Conservation (phyloP, 1,140 invertebrate genomes). For the Ephestia elutella region DNA sequence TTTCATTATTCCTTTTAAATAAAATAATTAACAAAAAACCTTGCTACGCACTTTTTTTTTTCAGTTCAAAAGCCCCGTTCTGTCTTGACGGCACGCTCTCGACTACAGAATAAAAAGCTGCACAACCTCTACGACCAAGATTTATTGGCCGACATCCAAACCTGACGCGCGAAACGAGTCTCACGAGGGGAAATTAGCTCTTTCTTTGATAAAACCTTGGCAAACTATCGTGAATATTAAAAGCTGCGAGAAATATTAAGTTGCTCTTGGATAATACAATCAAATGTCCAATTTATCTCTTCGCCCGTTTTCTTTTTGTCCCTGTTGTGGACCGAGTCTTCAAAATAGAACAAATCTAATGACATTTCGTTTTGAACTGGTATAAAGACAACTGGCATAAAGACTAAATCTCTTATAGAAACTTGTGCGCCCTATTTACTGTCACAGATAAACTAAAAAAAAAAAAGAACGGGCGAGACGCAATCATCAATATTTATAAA, state of each 20-base stretch:
- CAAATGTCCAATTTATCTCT: not conserved
- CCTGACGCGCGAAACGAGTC: not conserved
- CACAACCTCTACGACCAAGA: not conserved
- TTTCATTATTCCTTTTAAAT: too few relatives aligned
- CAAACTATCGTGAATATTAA: not conserved
- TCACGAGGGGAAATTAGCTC: not conserved
- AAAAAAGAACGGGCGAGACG: too few relatives aligned
- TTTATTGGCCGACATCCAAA: not conserved
- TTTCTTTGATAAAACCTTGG: not conserved
- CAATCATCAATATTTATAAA: too few relatives aligned
- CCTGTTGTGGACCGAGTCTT: too few relatives aligned
- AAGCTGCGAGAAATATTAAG: not conserved
- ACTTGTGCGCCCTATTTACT: too few relatives aligned
- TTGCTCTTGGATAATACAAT: not conserved
- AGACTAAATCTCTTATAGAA: too few relatives aligned
- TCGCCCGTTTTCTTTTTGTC: not conserved
- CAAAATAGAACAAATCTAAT: too few relatives aligned
- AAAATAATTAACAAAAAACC: too few relatives aligned
- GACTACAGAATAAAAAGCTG: not conserved
- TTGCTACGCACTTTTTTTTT: too few relatives aligned
- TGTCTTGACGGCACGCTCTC: not conserved
- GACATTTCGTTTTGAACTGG: too few relatives aligned
- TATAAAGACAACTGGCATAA: too few relatives aligned
- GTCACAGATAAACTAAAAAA: too few relatives aligned
- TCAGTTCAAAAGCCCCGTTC: not conserved